Evolutionary conservation across 2,797 vertebrate species (phyloP).

Genomic region (Pteronotus mesoamericanus): DNA sequence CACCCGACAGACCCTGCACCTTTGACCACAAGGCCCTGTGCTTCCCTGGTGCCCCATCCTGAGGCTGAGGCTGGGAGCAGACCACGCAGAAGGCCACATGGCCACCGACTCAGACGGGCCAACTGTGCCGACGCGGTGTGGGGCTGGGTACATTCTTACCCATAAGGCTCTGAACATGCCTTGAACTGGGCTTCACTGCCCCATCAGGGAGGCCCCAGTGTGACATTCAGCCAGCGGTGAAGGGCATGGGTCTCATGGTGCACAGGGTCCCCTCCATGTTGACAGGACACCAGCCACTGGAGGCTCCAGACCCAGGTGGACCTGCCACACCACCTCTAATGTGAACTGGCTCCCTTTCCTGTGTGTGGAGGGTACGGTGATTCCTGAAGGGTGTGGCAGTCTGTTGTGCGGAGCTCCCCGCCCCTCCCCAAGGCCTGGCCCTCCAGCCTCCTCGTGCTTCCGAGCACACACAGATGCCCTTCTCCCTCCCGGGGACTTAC

Average conservation of each 20-base stretch:
- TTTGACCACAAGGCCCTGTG: background rate
- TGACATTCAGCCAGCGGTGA: background rate
- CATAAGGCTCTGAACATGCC: background rate
- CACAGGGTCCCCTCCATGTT: background rate
- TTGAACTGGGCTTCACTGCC: background rate
- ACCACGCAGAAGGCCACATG: background rate
- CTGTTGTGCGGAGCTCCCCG: background rate
- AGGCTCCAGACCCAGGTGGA: background rate
- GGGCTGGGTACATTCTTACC: background rate
- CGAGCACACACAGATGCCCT: background rate
- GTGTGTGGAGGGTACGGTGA: fast-evolving
- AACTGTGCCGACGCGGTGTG: background rate
- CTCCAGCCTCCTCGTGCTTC: fast-evolving
- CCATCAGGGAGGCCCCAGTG: background rate
- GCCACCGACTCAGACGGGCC: background rate
- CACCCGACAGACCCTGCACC: background rate
- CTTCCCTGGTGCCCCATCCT: background rate
- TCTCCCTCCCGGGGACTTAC: background rate
- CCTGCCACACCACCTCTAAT: background rate
- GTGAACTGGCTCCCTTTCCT: background rate
- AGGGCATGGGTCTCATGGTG: background rate
- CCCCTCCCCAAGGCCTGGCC: background rate
- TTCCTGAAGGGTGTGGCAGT: fast-evolving
- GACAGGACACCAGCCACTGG: background rate
- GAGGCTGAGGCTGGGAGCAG: background rate